phyloP scores from a whole-genome alignment of 2,113 vertebrate species.

The Eclectus roratus region DNA sequence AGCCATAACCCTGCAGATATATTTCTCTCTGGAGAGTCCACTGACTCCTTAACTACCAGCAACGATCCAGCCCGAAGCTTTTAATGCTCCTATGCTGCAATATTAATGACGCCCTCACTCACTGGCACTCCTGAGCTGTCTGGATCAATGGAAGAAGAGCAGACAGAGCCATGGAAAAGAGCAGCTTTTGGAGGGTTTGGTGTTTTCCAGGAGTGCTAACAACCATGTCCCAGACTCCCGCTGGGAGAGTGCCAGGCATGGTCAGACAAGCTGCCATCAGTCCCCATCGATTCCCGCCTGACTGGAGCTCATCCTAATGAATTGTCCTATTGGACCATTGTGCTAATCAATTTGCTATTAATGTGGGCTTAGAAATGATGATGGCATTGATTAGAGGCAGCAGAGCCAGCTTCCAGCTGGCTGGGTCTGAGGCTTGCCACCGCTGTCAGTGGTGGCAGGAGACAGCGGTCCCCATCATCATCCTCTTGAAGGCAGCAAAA shows the following conservation, averaged over 20 bases:
- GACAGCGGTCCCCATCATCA: background rate
- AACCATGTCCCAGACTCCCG: background rate
- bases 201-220: background rate
- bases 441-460: background rate
- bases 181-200: background rate
- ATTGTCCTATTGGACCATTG: background rate
- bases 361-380: background rate
- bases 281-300: background rate
- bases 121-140: background rate
- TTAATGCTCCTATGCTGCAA: background rate
- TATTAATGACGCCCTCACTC: constrained; percentile 8
- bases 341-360: constrained; percentile 27
- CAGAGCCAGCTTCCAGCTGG: constrained; percentile 3
- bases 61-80: background rate
- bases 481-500: background rate
- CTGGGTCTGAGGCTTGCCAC: background rate
- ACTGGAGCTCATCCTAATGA: constrained; percentile 42
- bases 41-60: background rate
- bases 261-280: background rate
- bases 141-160: background rate
- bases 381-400: background rate
- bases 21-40: background rate
- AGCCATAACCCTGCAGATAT: background rate
- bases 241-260: background rate
- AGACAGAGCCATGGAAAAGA: background rate